Conservation (phyloP, 2,888 invertebrate species). For the Lottia scabra region DNA sequence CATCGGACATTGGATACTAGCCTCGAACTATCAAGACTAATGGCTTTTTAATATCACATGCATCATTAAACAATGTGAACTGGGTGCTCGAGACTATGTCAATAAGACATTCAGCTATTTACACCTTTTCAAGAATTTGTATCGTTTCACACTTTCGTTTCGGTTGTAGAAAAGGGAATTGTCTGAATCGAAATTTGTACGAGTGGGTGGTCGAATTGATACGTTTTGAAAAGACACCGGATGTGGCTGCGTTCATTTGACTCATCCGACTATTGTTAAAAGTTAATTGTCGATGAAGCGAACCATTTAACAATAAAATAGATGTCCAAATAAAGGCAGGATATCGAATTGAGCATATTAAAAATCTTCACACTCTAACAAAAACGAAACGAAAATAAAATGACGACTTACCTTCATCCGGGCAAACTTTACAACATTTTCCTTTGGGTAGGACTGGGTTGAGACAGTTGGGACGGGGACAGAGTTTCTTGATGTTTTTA, state of each 20-base stretch:
- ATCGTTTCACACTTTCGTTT: constrained; percentile 3
- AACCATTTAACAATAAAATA: not conserved
- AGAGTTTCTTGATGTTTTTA: constrained; percentile 91
- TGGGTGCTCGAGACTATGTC: not conserved
- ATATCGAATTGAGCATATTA: too few species aligned
- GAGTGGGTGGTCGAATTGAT: not conserved
- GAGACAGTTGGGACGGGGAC: constrained; percentile 87
- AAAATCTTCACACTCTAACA: too few species aligned
- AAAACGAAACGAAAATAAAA: constrained; percentile 15
- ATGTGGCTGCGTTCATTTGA: not conserved
- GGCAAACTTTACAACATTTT: constrained; percentile 90
- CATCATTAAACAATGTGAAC: not conserved
- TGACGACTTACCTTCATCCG: constrained; percentile 30
- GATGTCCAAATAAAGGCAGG: too few species aligned
- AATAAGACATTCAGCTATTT: not conserved
- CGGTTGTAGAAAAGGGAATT: not conserved
- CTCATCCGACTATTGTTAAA: not conserved
- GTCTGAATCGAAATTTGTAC: not conserved
- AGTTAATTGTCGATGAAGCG: not conserved
- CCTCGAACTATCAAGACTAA: not conserved
- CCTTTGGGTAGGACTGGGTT: constrained; percentile 87
- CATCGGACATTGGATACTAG: not conserved
- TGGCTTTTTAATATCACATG: not conserved
- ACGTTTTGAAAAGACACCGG: not conserved
- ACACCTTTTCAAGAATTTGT: not conserved